phyloP scores from a whole-genome alignment of 2,888 invertebrate genomes.

The Sarcophaga rosellei region DNA sequence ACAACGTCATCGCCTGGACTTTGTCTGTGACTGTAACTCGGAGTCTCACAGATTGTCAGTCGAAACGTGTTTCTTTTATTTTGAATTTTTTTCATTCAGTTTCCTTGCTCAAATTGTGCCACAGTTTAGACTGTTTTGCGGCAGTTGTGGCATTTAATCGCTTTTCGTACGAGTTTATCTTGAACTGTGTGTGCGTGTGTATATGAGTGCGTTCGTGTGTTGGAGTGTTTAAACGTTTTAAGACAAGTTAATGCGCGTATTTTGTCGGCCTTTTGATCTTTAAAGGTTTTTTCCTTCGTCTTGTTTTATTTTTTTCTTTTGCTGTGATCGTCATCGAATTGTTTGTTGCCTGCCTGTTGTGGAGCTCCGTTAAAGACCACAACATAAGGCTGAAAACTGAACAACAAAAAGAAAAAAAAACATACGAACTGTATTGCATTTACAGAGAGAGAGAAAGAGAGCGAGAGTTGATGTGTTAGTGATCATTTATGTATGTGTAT shows the following conservation, averaged over 20 bases:
- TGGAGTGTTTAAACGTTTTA: conserved; percentile 63
- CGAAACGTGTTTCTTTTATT: conserved; percentile 19
- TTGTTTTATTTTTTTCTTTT: conserved; percentile 4
- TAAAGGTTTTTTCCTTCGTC: conserved; percentile 53
- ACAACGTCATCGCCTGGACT: conserved; percentile 36
- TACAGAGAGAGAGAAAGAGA: conserved; percentile 6
- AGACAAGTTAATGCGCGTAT: conserved; percentile 74
- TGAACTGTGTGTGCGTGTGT: conserved; percentile 43
- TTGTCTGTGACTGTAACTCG: conserved; percentile 29
- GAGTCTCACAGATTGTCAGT: background rate
- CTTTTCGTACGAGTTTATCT: conserved; percentile 5
- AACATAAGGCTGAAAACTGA: conserved; percentile 44
- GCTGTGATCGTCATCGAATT: conserved; percentile 4
- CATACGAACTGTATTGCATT: conserved; percentile 13
- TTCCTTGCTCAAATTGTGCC: conserved; percentile 33
- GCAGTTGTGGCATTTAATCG: background rate
- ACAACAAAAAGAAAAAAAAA: conserved; percentile 17
- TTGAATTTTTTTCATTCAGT: background rate
- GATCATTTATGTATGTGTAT: conserved; percentile 17
- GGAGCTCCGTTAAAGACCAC: conserved; percentile 62
- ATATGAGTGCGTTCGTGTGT: conserved; percentile 36
- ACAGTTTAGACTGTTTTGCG: conserved; percentile 21
- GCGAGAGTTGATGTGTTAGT: background rate
- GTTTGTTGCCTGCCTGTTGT: conserved; percentile 17
- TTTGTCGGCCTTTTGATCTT: conserved; percentile 70